Conservation (phyloP, 2,888 invertebrate species). For the Hofmannophila pseudospretella region DNA sequence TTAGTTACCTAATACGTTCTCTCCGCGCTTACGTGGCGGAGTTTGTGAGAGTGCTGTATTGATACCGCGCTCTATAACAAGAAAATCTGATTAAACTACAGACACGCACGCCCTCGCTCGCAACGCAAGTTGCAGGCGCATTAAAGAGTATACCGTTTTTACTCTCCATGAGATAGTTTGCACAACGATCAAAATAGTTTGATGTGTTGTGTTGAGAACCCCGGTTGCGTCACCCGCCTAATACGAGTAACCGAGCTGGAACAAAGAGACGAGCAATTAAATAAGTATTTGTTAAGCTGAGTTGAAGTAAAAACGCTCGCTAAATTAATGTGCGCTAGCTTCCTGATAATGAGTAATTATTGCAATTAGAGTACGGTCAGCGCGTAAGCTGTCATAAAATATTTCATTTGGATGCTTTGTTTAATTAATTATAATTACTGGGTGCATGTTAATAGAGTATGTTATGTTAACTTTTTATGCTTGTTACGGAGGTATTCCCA, state of each 20-base stretch:
- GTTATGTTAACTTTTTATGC: slow-evolving; percentile 27
- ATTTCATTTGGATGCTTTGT: slow-evolving; percentile 35
- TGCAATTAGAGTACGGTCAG: slow-evolving; percentile 66
- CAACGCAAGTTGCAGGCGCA: slow-evolving; percentile 29
- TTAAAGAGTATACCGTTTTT: slow-evolving; percentile 36
- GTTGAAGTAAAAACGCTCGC: slow-evolving; percentile 57
- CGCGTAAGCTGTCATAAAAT: slow-evolving; percentile 33
- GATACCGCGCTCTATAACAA: slow-evolving; percentile 28
- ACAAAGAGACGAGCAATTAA: slow-evolving; percentile 70
- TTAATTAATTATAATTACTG: slow-evolving; percentile 33
- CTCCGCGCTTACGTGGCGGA: slow-evolving; percentile 21
- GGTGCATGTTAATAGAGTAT: slow-evolving; percentile 21
- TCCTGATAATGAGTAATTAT: slow-evolving; percentile 73
- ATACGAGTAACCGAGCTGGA: slow-evolving; percentile 56
- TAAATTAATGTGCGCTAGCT: slow-evolving; percentile 65
- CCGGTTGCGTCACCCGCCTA: slow-evolving; percentile 55
- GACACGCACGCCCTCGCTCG: slow-evolving; percentile 43
- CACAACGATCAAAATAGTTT: slow-evolving; percentile 60
- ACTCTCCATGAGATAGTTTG: slow-evolving; percentile 33
- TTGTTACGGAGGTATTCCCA: slow-evolving; percentile 20
- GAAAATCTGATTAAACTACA: slow-evolving; percentile 43
- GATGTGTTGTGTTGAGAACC: slow-evolving; percentile 25
- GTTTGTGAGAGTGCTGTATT: slow-evolving; percentile 22
- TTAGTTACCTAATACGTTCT: slow-evolving; percentile 30
- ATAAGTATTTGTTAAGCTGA: slow-evolving; percentile 67